These are phyloP conservation scores for Hydractinia echinata DNA, from an alignment of 30 jellyfish, hydroid and myxozoan species.

Conservation along the genomic window DNA sequence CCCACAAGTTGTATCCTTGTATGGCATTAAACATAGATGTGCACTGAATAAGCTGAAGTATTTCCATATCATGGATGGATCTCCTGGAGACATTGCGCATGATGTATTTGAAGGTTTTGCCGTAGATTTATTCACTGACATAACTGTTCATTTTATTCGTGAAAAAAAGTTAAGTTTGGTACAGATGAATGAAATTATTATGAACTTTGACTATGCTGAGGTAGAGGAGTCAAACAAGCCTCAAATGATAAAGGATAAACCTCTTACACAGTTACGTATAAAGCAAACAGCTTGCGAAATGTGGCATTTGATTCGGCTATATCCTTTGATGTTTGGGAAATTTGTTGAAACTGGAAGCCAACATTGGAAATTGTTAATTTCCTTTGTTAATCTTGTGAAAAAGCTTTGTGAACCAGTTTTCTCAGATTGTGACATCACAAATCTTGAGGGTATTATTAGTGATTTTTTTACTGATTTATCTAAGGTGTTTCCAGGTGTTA, in stretches of 20 bases:
- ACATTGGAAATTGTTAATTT: neutral
- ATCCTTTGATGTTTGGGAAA: constrained; percentile 10
- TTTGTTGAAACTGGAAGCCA: neutral
- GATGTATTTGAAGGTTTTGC: neutral
- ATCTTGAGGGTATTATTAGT: neutral
- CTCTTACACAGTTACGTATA: too few species aligned
- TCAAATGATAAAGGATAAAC: neutral
- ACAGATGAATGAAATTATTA: constrained; percentile 1
- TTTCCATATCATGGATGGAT: constrained; percentile 1
- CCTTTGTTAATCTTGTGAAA: too few species aligned
- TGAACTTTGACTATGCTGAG: neutral
- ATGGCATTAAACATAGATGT: neutral
- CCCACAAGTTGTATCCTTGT: neutral
- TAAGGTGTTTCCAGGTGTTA: neutral
- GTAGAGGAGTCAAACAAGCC: constrained; percentile 1
- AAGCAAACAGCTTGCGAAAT: constrained; percentile 12
- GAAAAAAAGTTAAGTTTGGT: neutral
- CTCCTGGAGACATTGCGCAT: neutral
- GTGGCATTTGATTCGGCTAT: neutral
- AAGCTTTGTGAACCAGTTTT: too few species aligned
- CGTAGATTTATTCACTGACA: neutral
- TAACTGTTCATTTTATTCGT: neutral
- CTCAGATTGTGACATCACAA: neutral
- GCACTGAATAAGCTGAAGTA: constrained; percentile 2
- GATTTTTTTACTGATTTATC: neutral